A percentile compares a stretch with the other conserved stretches of the same genome.
Evolutionary conservation across 2,797 vertebrate genomes (phyloP).

Genomic region (Chaetophractus vellerosus): DNA sequence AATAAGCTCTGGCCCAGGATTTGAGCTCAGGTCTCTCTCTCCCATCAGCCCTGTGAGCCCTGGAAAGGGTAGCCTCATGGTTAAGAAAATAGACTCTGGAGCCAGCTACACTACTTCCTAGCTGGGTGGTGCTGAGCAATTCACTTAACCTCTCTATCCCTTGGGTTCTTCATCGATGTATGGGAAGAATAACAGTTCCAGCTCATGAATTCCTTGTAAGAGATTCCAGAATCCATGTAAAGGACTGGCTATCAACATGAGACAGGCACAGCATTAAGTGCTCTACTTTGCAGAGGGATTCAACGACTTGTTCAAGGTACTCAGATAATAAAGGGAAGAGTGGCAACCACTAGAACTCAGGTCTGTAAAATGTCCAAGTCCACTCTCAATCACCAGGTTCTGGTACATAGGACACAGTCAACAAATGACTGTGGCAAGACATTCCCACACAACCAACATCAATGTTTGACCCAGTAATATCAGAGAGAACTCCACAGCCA

Average conservation of each 20-base stretch:
- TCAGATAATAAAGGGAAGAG: not conserved
- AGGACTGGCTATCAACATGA: not conserved
- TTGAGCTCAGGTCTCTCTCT: not conserved
- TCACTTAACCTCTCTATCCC: not conserved
- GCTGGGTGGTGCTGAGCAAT: not conserved
- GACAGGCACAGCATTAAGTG: not conserved
- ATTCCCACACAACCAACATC: not conserved
- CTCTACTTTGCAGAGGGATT: not conserved
- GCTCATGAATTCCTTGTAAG: not conserved
- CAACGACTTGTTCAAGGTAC: not conserved
- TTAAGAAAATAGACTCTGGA: not conserved
- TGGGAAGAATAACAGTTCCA: not conserved
- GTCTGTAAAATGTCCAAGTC: not conserved
- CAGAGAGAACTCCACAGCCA: not conserved
- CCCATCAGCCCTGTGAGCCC: not conserved
- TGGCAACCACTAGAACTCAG: not conserved
- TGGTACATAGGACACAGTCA: not conserved
- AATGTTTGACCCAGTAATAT: rapidly evolving
- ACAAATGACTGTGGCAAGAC: not conserved
- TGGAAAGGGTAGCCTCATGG: not conserved
- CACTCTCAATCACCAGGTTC: not conserved
- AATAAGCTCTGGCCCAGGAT: not conserved
- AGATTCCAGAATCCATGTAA: not conserved
- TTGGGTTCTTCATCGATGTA: not conserved
- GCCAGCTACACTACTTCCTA: not conserved